Percentiles rank a stretch among this genome's conserved stretches.
These are phyloP conservation scores for Pemphredon lugubris DNA, from an alignment of 2,888 invertebrate species.

Conservation along the genomic window DNA sequence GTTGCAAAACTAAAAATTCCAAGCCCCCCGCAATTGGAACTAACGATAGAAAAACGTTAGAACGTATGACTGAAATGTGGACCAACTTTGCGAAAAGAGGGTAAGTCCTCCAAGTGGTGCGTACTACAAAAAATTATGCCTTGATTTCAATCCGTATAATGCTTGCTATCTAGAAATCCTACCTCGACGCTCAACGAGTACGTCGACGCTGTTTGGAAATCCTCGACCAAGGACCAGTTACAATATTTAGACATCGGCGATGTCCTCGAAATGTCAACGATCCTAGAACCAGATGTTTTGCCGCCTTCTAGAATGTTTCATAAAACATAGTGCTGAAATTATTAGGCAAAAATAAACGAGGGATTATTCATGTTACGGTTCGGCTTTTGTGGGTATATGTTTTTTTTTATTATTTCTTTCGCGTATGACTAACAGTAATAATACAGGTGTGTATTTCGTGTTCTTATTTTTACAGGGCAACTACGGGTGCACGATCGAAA, in stretches of 20 bases:
- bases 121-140: background rate
- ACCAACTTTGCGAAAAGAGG: constrained; percentile 74
- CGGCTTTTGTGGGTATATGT: background rate
- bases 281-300: background rate
- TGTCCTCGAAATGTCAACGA: constrained; percentile 37
- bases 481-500: constrained; percentile 26
- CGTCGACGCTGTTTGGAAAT: constrained; percentile 62
- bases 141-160: background rate
- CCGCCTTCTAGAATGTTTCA: too few species aligned
- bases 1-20: constrained; percentile 40
- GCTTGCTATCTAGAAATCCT: constrained; percentile 64
- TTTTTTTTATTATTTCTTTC: constrained; percentile 17
- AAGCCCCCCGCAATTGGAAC: constrained; percentile 54
- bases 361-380: too few species aligned
- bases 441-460: constrained; percentile 29
- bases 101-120: constrained; percentile 49
- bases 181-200: constrained; percentile 61
- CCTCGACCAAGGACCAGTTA: constrained; percentile 47
- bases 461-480: constrained; percentile 14
- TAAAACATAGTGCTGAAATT: too few species aligned
- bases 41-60: constrained; percentile 62
- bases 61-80: constrained; percentile 72
- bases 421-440: constrained; percentile 25
- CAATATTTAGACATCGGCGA: constrained; percentile 66
- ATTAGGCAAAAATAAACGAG: too few species aligned